Evolutionary conservation across 2,888 invertebrate species (phyloP).

Genomic region (Linhomoeus sp.): DNA sequence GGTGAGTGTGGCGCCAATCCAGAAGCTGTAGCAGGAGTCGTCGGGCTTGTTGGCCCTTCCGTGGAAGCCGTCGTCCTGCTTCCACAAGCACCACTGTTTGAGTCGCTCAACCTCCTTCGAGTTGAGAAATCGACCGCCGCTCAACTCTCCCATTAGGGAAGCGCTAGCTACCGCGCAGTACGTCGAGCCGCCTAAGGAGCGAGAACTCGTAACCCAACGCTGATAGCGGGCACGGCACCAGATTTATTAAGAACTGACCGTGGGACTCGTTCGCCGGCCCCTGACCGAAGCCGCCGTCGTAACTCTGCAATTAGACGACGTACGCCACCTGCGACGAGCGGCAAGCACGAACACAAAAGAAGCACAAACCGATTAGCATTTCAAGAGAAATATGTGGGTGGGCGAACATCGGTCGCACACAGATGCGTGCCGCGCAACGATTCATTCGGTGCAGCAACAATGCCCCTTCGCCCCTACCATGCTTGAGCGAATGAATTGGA

Average conservation of each 20-base stretch:
- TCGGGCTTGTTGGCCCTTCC: conserved; percentile 88
- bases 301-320: conserved; percentile 43
- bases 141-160: conserved; percentile 42
- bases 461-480: too few species aligned
- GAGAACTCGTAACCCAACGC: neutral
- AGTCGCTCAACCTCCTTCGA: conserved; percentile 11
- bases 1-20: conserved; percentile 84
- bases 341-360: too few species aligned
- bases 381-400: too few species aligned
- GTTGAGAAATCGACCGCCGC: conserved; percentile 14
- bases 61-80: conserved; percentile 49
- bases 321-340: too few species aligned
- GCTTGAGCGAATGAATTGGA: conserved; percentile 11
- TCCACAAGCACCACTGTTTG: conserved; percentile 57
- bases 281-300: conserved; percentile 61
- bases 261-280: conserved; percentile 62
- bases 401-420: too few species aligned
- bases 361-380: neutral
- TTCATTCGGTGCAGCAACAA: too few species aligned
- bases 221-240: too few species aligned
- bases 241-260: conserved; percentile 39
- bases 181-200: conserved; percentile 57
- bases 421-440: too few species aligned
- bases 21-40: conserved; percentile 95
- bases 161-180: conserved; percentile 90